phyloP scores from a whole-genome alignment of 2,888 invertebrate genomes.

The Macrostomum cliftonense region DNA sequence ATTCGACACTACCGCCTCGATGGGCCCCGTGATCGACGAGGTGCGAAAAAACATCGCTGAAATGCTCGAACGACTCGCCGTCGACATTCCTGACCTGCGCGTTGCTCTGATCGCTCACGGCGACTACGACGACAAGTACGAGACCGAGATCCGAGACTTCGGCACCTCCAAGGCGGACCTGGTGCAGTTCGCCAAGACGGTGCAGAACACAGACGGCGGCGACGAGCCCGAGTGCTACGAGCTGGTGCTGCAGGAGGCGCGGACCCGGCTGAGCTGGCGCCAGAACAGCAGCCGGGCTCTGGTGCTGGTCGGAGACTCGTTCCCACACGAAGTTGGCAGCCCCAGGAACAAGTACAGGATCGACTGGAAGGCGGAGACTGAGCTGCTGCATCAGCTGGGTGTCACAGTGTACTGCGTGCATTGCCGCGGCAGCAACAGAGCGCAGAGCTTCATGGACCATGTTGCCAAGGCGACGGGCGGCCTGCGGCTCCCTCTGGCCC shows the following conservation, averaged over 20 bases:
- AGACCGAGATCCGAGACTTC: slow-evolving; percentile 24
- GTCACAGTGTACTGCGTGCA: neutral
- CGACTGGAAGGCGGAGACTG: slow-evolving; percentile 22
- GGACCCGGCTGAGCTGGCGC: slow-evolving; percentile 9
- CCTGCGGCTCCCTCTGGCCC: slow-evolving; percentile 20
- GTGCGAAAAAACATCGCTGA: slow-evolving; percentile 22
- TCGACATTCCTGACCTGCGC: slow-evolving; percentile 26
- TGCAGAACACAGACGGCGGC: slow-evolving; percentile 23
- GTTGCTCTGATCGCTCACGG: slow-evolving; percentile 29
- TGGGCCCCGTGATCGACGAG: slow-evolving; percentile 21
- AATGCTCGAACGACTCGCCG: slow-evolving; percentile 24
- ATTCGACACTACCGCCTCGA: slow-evolving; percentile 27
- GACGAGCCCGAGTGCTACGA: slow-evolving; percentile 30
- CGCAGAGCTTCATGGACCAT: slow-evolving; percentile 18
- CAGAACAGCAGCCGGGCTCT: slow-evolving; percentile 23
- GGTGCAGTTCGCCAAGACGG: slow-evolving; percentile 19
- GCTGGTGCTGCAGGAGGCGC: slow-evolving; percentile 20
- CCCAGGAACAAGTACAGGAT: slow-evolving; percentile 18
- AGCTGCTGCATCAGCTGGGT: slow-evolving; percentile 17
- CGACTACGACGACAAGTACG: slow-evolving; percentile 28
- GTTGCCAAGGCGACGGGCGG: slow-evolving; percentile 20
- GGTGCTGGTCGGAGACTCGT: slow-evolving; percentile 27
- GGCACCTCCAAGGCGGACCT: slow-evolving; percentile 19
- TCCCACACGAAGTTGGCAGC: slow-evolving; percentile 22
- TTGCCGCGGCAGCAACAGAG: slow-evolving; percentile 1